Percentiles rank a stretch among this genome's conserved stretches.
These are phyloP conservation scores for Nemotelus pantherinus DNA, from an alignment of 2,888 invertebrate genomes.

Conservation along the genomic window DNA sequence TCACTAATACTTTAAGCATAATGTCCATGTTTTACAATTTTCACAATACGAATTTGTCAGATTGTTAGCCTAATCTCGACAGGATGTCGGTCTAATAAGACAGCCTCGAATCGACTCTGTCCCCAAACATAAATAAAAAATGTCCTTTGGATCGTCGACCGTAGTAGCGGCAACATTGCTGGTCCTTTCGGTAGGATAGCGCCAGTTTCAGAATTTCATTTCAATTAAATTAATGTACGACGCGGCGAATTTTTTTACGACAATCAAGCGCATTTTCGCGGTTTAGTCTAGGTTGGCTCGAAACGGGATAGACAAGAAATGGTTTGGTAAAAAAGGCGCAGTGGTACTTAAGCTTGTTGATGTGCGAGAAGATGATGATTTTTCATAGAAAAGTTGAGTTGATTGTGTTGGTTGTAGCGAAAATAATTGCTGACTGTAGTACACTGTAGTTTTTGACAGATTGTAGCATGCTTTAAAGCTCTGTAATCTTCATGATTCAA, in stretches of 20 bases:
- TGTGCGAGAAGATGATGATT: too few species aligned
- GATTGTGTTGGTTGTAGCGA: too few species aligned
- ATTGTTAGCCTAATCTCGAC: slow-evolving; percentile 33
- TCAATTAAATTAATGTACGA: slow-evolving; percentile 55
- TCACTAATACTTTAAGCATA: slow-evolving; percentile 33
- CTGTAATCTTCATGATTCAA: too few species aligned
- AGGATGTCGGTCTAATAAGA: slow-evolving; percentile 35
- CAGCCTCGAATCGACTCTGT: neutral
- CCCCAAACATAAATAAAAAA: too few species aligned
- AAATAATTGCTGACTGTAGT: too few species aligned
- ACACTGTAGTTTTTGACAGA: too few species aligned
- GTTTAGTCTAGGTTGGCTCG: neutral
- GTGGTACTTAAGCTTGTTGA: too few species aligned
- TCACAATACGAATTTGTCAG: slow-evolving; percentile 39
- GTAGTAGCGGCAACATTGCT: too few species aligned
- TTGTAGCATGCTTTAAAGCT: too few species aligned
- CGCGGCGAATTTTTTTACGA: slow-evolving; percentile 45
- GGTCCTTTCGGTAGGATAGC: neutral
- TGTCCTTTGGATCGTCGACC: too few species aligned
- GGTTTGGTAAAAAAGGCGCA: slow-evolving; percentile 1
- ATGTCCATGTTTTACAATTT: slow-evolving; percentile 35
- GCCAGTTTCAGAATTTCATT: slow-evolving; percentile 49
- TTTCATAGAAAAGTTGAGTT: too few species aligned
- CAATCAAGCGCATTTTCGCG: slow-evolving; percentile 15
- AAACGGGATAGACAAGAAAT: slow-evolving; percentile 24